phyloP scores from a whole-genome alignment of 2,797 vertebrate species.

The Gymnothorax reevesii region DNA sequence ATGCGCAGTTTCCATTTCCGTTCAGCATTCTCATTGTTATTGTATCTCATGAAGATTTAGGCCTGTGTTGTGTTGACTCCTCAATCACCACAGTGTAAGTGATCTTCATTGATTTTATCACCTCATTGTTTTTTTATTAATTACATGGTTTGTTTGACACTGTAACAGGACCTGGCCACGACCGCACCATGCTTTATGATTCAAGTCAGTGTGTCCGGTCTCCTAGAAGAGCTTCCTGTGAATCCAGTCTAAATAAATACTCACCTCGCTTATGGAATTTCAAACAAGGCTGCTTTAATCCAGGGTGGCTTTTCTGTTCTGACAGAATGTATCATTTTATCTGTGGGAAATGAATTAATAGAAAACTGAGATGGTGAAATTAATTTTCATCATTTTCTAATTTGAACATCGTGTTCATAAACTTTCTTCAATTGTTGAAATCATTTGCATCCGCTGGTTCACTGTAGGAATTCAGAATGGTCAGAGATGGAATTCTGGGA shows the following conservation, averaged over 20 bases:
- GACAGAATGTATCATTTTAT: background rate
- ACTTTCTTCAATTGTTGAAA: background rate
- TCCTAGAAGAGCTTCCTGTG: constrained; percentile 54
- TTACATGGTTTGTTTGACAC: constrained; percentile 71
- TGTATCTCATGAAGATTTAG: constrained; percentile 52
- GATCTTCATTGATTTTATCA: constrained; percentile 67
- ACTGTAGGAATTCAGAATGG: no score
- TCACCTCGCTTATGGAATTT: background rate
- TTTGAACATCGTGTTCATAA: background rate
- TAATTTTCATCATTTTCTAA: background rate
- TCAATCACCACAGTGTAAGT: constrained; percentile 60
- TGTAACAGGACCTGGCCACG: constrained; percentile 62
- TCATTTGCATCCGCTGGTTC: background rate
- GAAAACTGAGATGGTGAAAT: background rate
- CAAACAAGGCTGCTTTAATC: background rate
- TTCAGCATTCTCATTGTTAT: constrained; percentile 16
- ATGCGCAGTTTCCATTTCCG: background rate
- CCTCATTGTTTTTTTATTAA: constrained; percentile 72
- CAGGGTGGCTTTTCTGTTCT: background rate
- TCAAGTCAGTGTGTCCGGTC: constrained; percentile 54
- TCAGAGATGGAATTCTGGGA: background rate
- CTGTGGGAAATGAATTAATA: background rate
- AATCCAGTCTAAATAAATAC: constrained; percentile 61
- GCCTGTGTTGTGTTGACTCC: constrained; percentile 53
- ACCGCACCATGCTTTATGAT: constrained; percentile 64